Conservation (phyloP, 2,113 vertebrate species). For the Motacilla tschutschensis region DNA sequence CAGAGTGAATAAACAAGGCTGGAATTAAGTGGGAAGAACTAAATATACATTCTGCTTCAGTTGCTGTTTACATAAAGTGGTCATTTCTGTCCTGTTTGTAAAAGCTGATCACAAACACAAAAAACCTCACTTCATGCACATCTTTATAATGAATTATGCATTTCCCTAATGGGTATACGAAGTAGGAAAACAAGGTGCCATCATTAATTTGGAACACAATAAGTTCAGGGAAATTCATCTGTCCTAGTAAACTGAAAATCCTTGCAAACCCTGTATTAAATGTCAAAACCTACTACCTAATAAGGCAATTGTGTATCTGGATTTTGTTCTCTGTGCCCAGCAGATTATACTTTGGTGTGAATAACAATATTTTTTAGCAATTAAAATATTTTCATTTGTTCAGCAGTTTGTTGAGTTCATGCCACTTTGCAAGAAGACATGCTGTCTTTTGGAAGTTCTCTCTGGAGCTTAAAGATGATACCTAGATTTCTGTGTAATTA, state of each 20-base stretch:
- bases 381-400: background rate
- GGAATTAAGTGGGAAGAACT: background rate
- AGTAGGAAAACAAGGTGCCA: conserved; percentile 40
- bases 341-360: background rate
- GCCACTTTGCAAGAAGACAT: background rate
- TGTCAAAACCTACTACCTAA: background rate
- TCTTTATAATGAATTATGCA: conserved; percentile 32
- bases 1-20: background rate
- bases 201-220: conserved; percentile 34
- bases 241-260: conserved; percentile 1
- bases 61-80: conserved; percentile 16
- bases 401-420: background rate
- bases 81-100: conserved; percentile 22
- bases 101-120: conserved; percentile 17
- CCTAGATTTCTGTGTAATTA: background rate
- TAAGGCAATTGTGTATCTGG: background rate
- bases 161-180: conserved; percentile 32
- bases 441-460: background rate
- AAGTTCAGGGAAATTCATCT: conserved; percentile 18
- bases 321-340: background rate
- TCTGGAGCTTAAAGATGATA: background rate
- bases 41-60: background rate
- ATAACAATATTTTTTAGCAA: background rate
- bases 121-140: background rate
- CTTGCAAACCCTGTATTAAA: background rate